Evolutionary conservation across 1,140 invertebrate genomes (phyloP).

Genomic region (Cecropterus lyciades): DNA sequence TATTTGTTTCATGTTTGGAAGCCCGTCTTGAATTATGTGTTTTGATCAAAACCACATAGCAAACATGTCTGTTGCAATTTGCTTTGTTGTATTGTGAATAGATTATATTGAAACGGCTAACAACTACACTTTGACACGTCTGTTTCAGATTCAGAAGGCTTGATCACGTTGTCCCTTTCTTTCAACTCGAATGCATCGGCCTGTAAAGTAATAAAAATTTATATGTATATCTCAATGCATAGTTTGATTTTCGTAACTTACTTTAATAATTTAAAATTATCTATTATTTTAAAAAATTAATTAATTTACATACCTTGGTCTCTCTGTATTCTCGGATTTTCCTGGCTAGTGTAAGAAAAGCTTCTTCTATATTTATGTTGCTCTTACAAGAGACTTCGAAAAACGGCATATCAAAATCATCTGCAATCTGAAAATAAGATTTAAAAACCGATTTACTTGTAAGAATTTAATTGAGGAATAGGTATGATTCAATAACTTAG

Average conservation of each 20-base stretch:
- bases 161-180: slow-evolving; percentile 77
- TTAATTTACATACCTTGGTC: slow-evolving; percentile 85
- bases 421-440: slow-evolving; percentile 90
- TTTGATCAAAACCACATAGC: background rate
- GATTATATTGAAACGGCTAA: slow-evolving; percentile 51
- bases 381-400: slow-evolving; percentile 96
- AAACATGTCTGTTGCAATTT: slow-evolving; percentile 35
- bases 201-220: slow-evolving; percentile 53
- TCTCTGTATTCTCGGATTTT: slow-evolving; percentile 92
- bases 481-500: too few relatives aligned
- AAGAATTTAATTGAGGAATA: too few relatives aligned
- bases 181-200: slow-evolving; percentile 78
- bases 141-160: slow-evolving; percentile 74
- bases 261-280: too few relatives aligned
- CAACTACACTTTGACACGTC: slow-evolving; percentile 79
- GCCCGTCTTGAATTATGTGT: too few relatives aligned
- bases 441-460: too few relatives aligned
- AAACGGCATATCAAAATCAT: slow-evolving; percentile 96
- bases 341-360: slow-evolving; percentile 92
- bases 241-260: too few relatives aligned
- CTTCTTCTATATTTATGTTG: slow-evolving; percentile 95
- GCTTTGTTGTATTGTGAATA: slow-evolving; percentile 15
- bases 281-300: too few relatives aligned
- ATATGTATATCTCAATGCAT: too few relatives aligned
- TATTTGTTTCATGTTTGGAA: too few relatives aligned